Evolutionary conservation across 2,113 vertebrate species (phyloP), one percentile per base, ranked within the genome.

Genomic region (Genyomyrus donnyi): DNA sequence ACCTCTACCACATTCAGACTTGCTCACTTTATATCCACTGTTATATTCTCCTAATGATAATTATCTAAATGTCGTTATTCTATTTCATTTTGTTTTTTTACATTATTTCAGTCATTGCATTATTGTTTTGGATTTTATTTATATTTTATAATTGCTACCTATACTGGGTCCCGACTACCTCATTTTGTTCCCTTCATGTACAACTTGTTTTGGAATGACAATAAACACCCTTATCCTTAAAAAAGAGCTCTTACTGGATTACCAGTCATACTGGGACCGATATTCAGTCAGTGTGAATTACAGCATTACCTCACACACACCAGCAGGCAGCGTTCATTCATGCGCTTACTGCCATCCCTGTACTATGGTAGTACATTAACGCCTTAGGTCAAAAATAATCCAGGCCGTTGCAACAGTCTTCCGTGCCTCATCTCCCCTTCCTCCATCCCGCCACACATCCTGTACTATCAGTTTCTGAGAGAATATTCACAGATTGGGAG

Each of bases 321-420:
- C 3, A 80, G 15, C 42, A 5, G 49, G n/a, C 24, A 74, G 27
- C 13, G 21, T 48, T 35, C 70, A 11, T 45, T 15, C 70, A 27
- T 52, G 42, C 45, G 42, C 19, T 52, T 56, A 48, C n/a, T 42
- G 74, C 52, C 50, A 88, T 15, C 53, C 35, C 49, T 49, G 24
- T 49, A 42, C 27, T 35, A 5, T 85, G 62, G n/a, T 24, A 80
- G 66, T 46, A 77, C 62, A 45, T n/a, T 77, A 24, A 24, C 80
- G 39, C 49, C 89, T 66, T 74, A 62, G 52, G 87, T 49, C 52
- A 49, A 10, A 87, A 88, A 39, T 88, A 58, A 88, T 70, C 87
- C 90, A 84, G n/a, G 45, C 74, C 58, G 35, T 35, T 0, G 31
- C 27, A 74, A 7, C 4, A 45, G 35, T 46, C n/a, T 31, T 85